Base-by-base conservation (phyloP, 2,797 vertebrate species). In the Lycodopsis pacificus region DNA sequence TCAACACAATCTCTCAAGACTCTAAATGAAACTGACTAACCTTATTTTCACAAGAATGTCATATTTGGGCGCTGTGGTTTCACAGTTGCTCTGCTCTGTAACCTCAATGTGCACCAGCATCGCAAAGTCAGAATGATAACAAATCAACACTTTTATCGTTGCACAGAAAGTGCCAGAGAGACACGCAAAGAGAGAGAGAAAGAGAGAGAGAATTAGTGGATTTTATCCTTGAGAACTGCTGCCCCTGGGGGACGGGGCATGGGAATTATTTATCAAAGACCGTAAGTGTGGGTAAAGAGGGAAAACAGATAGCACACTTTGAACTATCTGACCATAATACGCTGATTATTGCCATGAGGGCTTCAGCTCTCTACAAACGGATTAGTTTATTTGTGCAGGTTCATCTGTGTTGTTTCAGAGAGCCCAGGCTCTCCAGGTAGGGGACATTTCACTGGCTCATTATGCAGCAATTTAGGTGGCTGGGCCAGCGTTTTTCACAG, bases 321-420 rank as follows among this genome's bases (percentile, higher is more conserved):
- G 73, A 91, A 85, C 88, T 86, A 80, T 91, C 71, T 86, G 73
- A 90, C 85, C 84, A 88, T 82, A 90, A 90, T 80, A 82, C 84
- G 76, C 76, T 38, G 66, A 90, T 88, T 91, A 88, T 92, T 92
- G 90, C 87, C 89, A 90, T 34, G 65, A 81, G 71, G 71, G 64
- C 70, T 76, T 71, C 77, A 80, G 81, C 70, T 69, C 75, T 87
- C 63, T 58, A 71, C 69, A 77, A 87, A 84, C 83, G 86, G 73
- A 80, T 76, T 81, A 69, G 77, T 65, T 48, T 91, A 89, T 91
- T 92, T 94, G 68, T 86, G 76, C 79, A 85, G 84, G 88, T 91
- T 84, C 68, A 83, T 77, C 86, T 83, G 76, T 93, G 94, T 94
- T 94, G 87, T 92, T 94, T 91, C 81, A 92, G 91, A 81, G 70